These are phyloP conservation scores for Drosophila ironensis DNA, from an alignment of 1,140 invertebrate species.

Conservation along the genomic window DNA sequence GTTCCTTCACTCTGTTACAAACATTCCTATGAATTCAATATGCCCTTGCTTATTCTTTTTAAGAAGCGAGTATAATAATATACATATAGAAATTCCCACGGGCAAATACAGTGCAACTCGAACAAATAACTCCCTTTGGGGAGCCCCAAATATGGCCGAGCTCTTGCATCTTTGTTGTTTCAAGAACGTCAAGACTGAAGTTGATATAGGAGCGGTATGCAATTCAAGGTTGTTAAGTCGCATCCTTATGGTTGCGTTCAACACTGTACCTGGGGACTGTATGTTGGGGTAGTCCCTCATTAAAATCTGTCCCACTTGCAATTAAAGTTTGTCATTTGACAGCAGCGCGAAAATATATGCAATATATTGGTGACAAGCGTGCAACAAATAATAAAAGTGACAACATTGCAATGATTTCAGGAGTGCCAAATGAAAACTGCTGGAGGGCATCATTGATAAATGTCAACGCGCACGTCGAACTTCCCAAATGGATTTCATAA, in stretches of 20 bases:
- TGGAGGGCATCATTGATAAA: slow-evolving; percentile 19
- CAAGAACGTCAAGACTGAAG: too few species aligned
- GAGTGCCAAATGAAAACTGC: not conserved
- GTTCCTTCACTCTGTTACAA: too few species aligned
- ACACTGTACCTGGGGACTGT: not conserved
- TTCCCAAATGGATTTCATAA: slow-evolving; percentile 10
- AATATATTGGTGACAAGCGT: slow-evolving; percentile 61
- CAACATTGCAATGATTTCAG: slow-evolving; percentile 17
- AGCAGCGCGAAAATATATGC: slow-evolving; percentile 48
- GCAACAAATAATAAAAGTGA: slow-evolving; percentile 35
- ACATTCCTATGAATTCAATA: too few species aligned
- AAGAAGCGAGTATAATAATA: too few species aligned
- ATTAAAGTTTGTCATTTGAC: slow-evolving; percentile 77
- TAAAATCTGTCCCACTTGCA: slow-evolving; percentile 73
- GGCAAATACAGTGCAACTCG: slow-evolving; percentile 21
- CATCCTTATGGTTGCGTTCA: not conserved
- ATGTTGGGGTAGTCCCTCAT: slow-evolving; percentile 41
- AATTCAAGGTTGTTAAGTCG: too few species aligned
- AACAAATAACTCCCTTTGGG: not conserved
- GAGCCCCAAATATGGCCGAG: too few species aligned
- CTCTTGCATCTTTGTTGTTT: too few species aligned
- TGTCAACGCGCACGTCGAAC: slow-evolving; percentile 18
- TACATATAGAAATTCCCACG: slow-evolving; percentile 18
- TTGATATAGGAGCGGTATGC: too few species aligned
- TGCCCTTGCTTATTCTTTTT: too few species aligned